Percentiles rank a stretch among this genome's conserved stretches.
Conservation (phyloP, 2,888 invertebrate genomes). For the Rhimphoctona megacephalus region DNA sequence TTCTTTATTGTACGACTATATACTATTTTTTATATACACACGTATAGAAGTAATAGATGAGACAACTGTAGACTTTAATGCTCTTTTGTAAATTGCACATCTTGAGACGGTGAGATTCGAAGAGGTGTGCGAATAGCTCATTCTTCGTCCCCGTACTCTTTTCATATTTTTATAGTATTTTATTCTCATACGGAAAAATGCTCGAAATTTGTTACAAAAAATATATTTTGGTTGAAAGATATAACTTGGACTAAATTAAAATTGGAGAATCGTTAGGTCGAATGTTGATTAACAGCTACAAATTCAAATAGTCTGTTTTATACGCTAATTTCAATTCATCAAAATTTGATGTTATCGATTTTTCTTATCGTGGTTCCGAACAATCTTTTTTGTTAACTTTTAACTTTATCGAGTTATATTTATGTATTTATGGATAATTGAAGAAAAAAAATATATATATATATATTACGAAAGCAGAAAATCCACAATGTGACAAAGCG, state of each 20-base stretch:
- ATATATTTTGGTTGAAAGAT: neutral
- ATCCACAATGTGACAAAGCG: constrained; percentile 44
- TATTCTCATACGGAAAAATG: neutral
- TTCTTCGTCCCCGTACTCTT: neutral
- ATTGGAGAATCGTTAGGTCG: neutral
- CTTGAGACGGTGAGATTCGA: constrained; percentile 25
- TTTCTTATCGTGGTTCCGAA: neutral
- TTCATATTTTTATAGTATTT: neutral
- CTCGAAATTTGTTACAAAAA: too few relatives aligned
- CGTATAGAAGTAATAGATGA: constrained; percentile 35
- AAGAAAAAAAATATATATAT: too few relatives aligned
- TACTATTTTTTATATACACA: constrained; percentile 51
- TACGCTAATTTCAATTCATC: neutral
- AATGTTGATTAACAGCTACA: neutral
- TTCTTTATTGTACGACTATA: constrained; percentile 12
- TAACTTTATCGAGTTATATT: neutral
- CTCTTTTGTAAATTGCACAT: constrained; percentile 83
- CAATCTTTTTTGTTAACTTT: neutral
- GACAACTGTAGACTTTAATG: constrained; percentile 78
- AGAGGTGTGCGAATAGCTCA: constrained; percentile 7
- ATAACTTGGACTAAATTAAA: neutral
- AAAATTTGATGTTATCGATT: neutral
- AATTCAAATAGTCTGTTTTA: neutral
- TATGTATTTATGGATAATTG: neutral
- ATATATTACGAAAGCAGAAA: constrained; percentile 4